phyloP scores from a whole-genome alignment of 2,113 vertebrate species.

The Excalfactoria chinensis region DNA sequence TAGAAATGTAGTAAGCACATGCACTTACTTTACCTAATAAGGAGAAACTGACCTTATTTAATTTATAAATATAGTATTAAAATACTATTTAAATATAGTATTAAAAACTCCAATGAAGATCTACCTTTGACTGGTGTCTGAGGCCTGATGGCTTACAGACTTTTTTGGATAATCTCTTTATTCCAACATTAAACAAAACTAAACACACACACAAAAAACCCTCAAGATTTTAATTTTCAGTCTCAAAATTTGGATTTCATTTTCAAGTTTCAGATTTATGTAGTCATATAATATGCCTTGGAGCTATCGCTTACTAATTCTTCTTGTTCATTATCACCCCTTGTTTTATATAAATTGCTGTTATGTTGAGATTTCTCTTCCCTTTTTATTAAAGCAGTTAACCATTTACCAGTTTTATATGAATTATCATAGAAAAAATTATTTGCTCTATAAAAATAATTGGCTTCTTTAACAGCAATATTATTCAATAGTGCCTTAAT shows the following conservation, averaged over 20 bases:
- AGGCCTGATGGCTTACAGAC: slow-evolving; percentile 20
- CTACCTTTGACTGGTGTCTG: background rate
- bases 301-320: slow-evolving; percentile 54
- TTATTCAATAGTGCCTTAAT: slow-evolving; percentile 79
- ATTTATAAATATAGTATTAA: background rate
- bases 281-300: slow-evolving; percentile 47
- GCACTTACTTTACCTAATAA: background rate
- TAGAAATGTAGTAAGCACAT: background rate
- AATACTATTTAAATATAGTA: slow-evolving; percentile 16
- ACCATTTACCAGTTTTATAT: slow-evolving; percentile 79
- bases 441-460: slow-evolving; percentile 83
- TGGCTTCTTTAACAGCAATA: slow-evolving; percentile 78
- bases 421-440: slow-evolving; percentile 81
- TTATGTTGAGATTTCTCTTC: slow-evolving; percentile 69
- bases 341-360: slow-evolving; percentile 80
- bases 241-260: slow-evolving; percentile 40
- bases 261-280: slow-evolving; percentile 62
- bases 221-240: slow-evolving; percentile 44
- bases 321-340: slow-evolving; percentile 63
- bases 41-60: background rate
- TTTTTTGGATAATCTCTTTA: slow-evolving; percentile 10
- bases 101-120: background rate
- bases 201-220: background rate
- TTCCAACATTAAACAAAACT: background rate
- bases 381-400: slow-evolving; percentile 77